A percentile compares a stretch with the other conserved stretches of the same genome.
Conservation (phyloP, 2,888 invertebrate genomes). For the Sycophila texana region DNA sequence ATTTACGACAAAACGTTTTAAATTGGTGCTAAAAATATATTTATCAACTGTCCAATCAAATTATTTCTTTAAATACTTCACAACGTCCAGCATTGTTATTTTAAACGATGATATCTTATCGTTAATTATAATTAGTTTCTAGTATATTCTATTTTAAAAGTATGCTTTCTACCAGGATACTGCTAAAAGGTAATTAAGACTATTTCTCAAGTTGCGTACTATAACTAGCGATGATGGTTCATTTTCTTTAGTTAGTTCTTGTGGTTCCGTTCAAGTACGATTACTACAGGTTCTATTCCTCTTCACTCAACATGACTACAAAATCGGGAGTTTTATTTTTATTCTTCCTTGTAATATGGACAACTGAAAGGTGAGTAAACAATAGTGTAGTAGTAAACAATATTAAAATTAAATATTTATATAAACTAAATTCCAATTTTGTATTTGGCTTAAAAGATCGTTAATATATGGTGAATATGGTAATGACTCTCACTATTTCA, state of each 20-base stretch:
- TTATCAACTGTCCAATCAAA: no score
- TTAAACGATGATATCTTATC: no score
- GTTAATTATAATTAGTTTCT: no score
- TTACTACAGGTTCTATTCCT: background rate
- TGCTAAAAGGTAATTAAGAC: background rate
- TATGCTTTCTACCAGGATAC: no score
- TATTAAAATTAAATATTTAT: background rate
- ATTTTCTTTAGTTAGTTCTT: constrained; percentile 5
- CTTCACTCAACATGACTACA: constrained; percentile 12
- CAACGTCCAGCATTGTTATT: no score
- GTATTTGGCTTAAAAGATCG: no score
- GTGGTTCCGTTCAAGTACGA: background rate
- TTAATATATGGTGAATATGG: no score
- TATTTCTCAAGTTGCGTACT: background rate
- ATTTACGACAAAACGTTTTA: no score
- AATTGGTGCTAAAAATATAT: no score
- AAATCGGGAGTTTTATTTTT: background rate
- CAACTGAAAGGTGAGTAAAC: constrained; percentile 5
- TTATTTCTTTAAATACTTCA: no score
- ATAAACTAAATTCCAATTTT: background rate
- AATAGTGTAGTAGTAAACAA: background rate
- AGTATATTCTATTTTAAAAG: no score
- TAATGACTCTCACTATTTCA: background rate
- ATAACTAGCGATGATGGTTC: background rate
- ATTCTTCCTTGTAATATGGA: background rate